Conservation (phyloP, 2,888 invertebrate species). For the Polyommatus icarus region DNA sequence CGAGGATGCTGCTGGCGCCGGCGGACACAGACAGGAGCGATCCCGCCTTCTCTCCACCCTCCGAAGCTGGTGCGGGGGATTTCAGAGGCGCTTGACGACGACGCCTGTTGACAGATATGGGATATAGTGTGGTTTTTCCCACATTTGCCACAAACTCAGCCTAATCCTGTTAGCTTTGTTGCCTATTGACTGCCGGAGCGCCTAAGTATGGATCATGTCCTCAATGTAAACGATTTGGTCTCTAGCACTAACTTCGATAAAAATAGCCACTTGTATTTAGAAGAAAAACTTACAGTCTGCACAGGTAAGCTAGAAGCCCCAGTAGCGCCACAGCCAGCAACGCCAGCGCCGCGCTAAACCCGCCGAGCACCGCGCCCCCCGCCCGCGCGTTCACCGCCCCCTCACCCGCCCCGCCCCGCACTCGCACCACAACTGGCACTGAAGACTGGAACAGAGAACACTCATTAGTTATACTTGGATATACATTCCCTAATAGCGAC, state of each 20-base stretch:
- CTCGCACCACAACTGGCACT: slow-evolving; percentile 84
- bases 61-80: slow-evolving; percentile 35
- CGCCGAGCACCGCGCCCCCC: slow-evolving; percentile 76
- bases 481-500: no score
- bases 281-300: slow-evolving; percentile 48
- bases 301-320: slow-evolving; percentile 88
- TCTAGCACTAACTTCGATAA: not conserved
- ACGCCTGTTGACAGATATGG: slow-evolving; percentile 1
- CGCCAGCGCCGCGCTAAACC: slow-evolving; percentile 86
- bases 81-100: slow-evolving; percentile 31
- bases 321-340: slow-evolving; percentile 88
- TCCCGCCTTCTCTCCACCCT: slow-evolving; percentile 44
- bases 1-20: slow-evolving; percentile 82
- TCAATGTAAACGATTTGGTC: not conserved
- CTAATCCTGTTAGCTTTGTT: no score
- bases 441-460: slow-evolving; percentile 63
- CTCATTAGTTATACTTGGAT: no score
- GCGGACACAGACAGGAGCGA: slow-evolving; percentile 79
- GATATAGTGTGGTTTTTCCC: not conserved
- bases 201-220: no score
- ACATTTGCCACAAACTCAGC: no score
- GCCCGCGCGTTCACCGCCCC: slow-evolving; percentile 62
- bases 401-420: slow-evolving; percentile 71
- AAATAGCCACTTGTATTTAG: not conserved
- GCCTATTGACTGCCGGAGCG: no score